Conservation (phyloP, 2,797 vertebrate genomes). For the Monodelphis domestica region DNA sequence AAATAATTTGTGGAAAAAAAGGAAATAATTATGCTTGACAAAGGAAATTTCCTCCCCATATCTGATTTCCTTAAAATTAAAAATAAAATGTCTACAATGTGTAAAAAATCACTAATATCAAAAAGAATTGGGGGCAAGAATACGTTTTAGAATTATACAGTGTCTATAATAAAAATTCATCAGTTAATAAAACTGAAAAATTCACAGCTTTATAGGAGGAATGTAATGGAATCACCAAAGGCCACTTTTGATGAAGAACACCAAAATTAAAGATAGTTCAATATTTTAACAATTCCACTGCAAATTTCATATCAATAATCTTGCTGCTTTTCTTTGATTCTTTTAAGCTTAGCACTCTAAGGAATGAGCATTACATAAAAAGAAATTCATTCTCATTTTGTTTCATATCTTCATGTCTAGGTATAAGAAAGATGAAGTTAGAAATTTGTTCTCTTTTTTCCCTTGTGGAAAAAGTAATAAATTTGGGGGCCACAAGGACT, state of each 20-base stretch:
- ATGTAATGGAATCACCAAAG: not conserved
- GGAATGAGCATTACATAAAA: slow-evolving; percentile 24
- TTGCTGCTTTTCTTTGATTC: slow-evolving; percentile 56
- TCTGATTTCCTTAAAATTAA: slow-evolving; percentile 14
- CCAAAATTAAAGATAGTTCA: slow-evolving; percentile 46
- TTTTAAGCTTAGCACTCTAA: not conserved
- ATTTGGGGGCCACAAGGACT: not conserved
- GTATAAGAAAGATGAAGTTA: not conserved
- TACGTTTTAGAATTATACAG: slow-evolving; percentile 55
- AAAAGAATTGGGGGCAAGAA: slow-evolving; percentile 18
- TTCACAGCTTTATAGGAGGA: not conserved
- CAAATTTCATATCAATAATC: slow-evolving; percentile 39
- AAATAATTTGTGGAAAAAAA: slow-evolving; percentile 2
- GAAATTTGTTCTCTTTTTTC: not conserved
- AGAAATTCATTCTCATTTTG: slow-evolving; percentile 11
- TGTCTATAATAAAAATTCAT: slow-evolving; percentile 62
- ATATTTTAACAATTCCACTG: slow-evolving; percentile 43
- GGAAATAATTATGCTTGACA: slow-evolving; percentile 17
- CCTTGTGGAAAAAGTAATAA: not conserved
- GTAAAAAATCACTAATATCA: slow-evolving; percentile 44
- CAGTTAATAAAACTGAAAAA: slow-evolving; percentile 26
- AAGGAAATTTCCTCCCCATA: slow-evolving; percentile 10
- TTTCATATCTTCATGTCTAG: slow-evolving; percentile 30
- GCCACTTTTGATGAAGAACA: slow-evolving; percentile 5
- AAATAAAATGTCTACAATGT: not conserved